Conservation (phyloP, 2,888 invertebrate genomes). For the Sinodicranocentrus sp. region DNA sequence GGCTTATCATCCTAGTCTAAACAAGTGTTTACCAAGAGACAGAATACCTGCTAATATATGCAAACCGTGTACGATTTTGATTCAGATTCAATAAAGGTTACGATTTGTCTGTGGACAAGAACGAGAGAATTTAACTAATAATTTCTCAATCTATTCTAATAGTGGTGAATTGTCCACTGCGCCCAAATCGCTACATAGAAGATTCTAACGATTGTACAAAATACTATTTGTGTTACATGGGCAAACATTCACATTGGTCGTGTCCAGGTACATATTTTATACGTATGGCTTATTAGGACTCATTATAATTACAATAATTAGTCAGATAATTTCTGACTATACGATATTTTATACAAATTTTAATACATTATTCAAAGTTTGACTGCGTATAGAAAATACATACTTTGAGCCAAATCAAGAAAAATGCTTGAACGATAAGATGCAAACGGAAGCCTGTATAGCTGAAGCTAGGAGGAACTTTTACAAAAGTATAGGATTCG, state of each 20-base stretch:
- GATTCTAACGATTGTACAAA: slow-evolving; percentile 71
- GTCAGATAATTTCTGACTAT: background rate
- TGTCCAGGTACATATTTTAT: slow-evolving; percentile 69
- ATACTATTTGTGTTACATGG: slow-evolving; percentile 72
- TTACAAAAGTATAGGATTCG: slow-evolving; percentile 19
- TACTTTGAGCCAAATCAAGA: slow-evolving; percentile 67
- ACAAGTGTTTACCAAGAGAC: slow-evolving; percentile 58
- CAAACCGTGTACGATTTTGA: slow-evolving; percentile 31
- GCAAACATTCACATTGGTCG: slow-evolving; percentile 63
- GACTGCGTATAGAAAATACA: slow-evolving; percentile 7
- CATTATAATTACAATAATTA: background rate
- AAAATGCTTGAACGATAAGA: slow-evolving; percentile 56
- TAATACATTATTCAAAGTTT: no score
- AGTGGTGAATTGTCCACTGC: slow-evolving; percentile 61
- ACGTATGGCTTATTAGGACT: no score
- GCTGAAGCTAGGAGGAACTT: slow-evolving; percentile 12
- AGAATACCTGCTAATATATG: slow-evolving; percentile 48
- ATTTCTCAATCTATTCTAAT: no score
- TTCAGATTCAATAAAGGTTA: background rate
- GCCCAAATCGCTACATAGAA: slow-evolving; percentile 60
- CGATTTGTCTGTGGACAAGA: no score
- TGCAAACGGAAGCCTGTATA: slow-evolving; percentile 57
- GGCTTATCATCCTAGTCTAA: slow-evolving; percentile 69
- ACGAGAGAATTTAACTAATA: no score
- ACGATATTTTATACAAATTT: background rate